Conservation (phyloP, 2,888 invertebrate species). For the Noctuana brunneofusca region DNA sequence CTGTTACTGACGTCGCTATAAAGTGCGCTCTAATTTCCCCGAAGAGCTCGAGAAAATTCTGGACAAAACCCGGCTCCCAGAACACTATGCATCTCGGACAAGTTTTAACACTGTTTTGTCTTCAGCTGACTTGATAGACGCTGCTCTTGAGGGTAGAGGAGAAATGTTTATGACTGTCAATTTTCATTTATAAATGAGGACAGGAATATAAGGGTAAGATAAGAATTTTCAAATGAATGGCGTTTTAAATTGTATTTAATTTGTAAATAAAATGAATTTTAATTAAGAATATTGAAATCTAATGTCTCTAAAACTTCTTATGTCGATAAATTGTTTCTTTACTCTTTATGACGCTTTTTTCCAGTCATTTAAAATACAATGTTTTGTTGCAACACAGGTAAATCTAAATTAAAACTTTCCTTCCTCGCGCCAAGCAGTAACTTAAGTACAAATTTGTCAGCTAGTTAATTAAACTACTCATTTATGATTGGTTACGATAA, state of each 20-base stretch:
- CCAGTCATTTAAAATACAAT: no score
- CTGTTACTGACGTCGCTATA: constrained; percentile 40
- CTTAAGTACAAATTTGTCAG: no score
- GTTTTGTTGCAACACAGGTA: no score
- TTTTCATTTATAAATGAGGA: not conserved
- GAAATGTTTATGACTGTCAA: not conserved
- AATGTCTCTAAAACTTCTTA: no score
- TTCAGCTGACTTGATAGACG: constrained; percentile 7
- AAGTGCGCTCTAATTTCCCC: constrained; percentile 39
- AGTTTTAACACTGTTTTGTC: constrained; percentile 17
- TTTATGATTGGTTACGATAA: not conserved
- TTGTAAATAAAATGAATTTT: no score
- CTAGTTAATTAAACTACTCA: not conserved
- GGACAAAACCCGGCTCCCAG: constrained; percentile 22
- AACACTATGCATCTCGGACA: constrained; percentile 19
- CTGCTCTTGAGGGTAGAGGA: not conserved
- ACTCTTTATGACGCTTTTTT: no score
- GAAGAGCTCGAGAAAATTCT: constrained; percentile 32
- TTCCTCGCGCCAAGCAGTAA: not conserved
- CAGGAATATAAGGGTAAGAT: no score
- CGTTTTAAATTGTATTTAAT: no score
- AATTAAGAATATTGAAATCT: no score
- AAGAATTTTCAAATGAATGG: no score
- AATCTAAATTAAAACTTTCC: no score
- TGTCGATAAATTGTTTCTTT: no score